Evolutionary conservation across 2,797 vertebrate genomes (phyloP).

Genomic region (Gorsachius magnificus): DNA sequence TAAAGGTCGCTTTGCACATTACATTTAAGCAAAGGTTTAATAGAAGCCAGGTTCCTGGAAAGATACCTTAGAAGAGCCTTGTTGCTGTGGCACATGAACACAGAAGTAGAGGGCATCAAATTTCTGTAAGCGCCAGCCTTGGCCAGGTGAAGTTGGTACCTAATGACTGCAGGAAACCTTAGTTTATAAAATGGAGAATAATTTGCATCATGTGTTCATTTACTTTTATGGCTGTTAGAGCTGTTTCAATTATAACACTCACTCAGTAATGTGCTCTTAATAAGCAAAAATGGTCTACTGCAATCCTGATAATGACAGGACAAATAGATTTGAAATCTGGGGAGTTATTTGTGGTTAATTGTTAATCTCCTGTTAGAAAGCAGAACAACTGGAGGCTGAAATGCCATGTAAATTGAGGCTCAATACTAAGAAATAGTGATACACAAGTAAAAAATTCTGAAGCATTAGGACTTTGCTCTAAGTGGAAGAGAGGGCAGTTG

Average conservation of each 20-base stretch:
- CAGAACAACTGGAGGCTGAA: neutral
- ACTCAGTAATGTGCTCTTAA: slow-evolving; percentile 46
- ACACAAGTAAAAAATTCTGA: neutral
- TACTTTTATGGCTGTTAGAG: slow-evolving; percentile 54
- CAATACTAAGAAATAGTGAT: neutral
- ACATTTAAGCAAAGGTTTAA: neutral
- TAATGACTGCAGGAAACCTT: neutral
- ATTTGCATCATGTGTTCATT: slow-evolving; percentile 28
- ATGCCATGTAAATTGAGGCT: neutral
- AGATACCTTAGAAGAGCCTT: neutral
- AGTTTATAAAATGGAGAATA: neutral
- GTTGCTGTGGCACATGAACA: neutral
- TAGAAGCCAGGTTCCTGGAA: neutral
- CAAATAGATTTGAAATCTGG: slow-evolving; percentile 30
- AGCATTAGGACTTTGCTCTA: neutral
- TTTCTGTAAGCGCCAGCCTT: slow-evolving; percentile 18
- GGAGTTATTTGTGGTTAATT: slow-evolving; percentile 66
- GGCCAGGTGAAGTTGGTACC: neutral
- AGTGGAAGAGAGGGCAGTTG: neutral
- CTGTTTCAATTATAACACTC: slow-evolving; percentile 39
- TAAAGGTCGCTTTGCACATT: neutral
- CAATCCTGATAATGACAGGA: slow-evolving; percentile 26
- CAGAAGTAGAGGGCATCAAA: neutral
- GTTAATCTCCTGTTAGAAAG: slow-evolving; percentile 51
- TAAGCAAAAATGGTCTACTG: slow-evolving; percentile 24